phyloP scores from a whole-genome alignment of 2,113 vertebrate species.

The Xenus cinereus region DNA sequence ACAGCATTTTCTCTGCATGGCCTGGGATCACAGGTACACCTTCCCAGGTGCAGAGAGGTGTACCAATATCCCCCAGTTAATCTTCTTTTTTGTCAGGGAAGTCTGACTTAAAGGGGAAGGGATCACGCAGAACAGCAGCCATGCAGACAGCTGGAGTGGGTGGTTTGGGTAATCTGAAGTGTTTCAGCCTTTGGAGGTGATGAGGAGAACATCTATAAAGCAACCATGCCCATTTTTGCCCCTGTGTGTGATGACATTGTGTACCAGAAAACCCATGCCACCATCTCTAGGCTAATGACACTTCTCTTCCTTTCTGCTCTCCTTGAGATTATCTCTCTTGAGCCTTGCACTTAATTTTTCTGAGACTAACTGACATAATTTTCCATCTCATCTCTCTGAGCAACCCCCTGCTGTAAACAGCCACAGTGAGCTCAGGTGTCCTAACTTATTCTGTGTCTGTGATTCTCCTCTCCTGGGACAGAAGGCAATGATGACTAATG shows the following conservation, averaged over 20 bases:
- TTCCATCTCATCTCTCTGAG: background rate
- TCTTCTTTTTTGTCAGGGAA: background rate
- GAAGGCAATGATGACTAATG: background rate
- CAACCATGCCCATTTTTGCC: background rate
- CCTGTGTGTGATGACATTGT: background rate
- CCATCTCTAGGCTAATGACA: background rate
- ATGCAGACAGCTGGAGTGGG: fast-evolving
- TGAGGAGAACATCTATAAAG: background rate
- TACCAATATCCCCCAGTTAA: background rate
- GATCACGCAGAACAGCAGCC: background rate
- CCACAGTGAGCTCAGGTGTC: background rate
- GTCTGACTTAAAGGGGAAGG: background rate
- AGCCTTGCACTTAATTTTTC: background rate
- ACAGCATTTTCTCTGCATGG: background rate
- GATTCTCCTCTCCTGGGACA: background rate
- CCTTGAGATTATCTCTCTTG: background rate
- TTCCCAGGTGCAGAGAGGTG: background rate
- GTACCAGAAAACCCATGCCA: background rate
- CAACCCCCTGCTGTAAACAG: background rate
- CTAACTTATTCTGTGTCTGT: background rate
- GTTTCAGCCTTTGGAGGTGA: background rate
- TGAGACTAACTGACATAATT: background rate
- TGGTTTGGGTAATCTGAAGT: background rate
- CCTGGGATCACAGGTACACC: background rate
- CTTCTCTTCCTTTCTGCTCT: background rate